Conservation (phyloP, 2,113 vertebrate species). For the Chauna torquata region DNA sequence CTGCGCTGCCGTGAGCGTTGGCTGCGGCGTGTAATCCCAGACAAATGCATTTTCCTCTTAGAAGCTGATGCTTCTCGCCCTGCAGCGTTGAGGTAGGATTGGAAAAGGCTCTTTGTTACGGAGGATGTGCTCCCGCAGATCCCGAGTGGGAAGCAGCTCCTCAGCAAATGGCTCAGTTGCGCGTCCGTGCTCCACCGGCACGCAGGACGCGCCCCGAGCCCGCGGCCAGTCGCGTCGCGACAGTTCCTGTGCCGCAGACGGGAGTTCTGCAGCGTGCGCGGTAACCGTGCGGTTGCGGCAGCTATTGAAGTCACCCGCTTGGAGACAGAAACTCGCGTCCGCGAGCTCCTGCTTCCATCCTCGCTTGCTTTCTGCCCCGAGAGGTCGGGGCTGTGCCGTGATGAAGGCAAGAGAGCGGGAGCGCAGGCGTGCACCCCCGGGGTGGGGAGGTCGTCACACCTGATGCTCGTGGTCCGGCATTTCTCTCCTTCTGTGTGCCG, state of each 20-base stretch:
- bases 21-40: not conserved
- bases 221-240: not conserved
- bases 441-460: not conserved
- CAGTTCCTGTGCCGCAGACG: not conserved
- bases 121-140: not conserved
- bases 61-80: not conserved
- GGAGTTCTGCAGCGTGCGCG: not conserved
- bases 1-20: not conserved
- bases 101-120: not conserved
- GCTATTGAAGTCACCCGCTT: not conserved
- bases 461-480: not conserved
- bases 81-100: not conserved
- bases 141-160: not conserved
- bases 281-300: no score
- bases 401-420: no score
- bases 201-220: not conserved
- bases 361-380: not conserved
- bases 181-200: not conserved
- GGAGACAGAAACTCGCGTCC: accelerated
- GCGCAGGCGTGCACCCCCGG: accelerated
- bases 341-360: not conserved
- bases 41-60: not conserved
- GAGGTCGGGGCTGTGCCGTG: not conserved
- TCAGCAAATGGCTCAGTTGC: accelerated
- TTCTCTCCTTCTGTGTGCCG: not conserved